phyloP scores from a whole-genome alignment of 2,888 invertebrate species.

The Allolobophora icterica region DNA sequence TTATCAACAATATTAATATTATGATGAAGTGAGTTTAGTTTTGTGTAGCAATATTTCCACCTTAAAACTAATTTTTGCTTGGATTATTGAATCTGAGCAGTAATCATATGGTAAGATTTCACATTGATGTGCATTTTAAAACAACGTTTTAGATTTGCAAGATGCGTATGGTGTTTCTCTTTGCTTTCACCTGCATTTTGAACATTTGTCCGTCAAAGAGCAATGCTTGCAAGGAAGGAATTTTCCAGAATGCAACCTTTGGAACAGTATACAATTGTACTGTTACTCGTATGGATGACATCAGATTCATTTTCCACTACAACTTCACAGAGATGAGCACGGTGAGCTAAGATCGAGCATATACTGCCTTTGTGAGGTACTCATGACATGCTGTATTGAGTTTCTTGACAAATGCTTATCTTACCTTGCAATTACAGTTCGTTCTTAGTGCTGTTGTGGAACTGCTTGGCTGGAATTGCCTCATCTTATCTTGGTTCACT shows the following conservation, averaged over 20 bases:
- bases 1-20: too few species aligned
- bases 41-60: background rate
- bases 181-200: background rate
- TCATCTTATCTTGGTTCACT: too few species aligned
- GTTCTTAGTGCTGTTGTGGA: too few species aligned
- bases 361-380: background rate
- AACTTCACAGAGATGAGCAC: background rate
- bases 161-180: background rate
- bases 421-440: too few species aligned
- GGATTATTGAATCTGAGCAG: background rate
- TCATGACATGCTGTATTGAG: too few species aligned
- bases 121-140: background rate
- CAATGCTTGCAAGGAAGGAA: background rate
- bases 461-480: too few species aligned
- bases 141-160: background rate
- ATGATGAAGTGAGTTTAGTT: background rate
- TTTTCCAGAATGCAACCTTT: background rate
- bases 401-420: too few species aligned
- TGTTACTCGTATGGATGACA: background rate
- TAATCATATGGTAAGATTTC: background rate
- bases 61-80: background rate
- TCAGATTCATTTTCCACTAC: slow-evolving; percentile 9
- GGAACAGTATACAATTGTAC: slow-evolving; percentile 14
- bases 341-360: background rate
- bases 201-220: background rate